Evolutionary conservation across 2,797 vertebrate species (phyloP), one percentile per base, ranked within the genome.

Genomic region (Rhabdophis nuchalis): DNA sequence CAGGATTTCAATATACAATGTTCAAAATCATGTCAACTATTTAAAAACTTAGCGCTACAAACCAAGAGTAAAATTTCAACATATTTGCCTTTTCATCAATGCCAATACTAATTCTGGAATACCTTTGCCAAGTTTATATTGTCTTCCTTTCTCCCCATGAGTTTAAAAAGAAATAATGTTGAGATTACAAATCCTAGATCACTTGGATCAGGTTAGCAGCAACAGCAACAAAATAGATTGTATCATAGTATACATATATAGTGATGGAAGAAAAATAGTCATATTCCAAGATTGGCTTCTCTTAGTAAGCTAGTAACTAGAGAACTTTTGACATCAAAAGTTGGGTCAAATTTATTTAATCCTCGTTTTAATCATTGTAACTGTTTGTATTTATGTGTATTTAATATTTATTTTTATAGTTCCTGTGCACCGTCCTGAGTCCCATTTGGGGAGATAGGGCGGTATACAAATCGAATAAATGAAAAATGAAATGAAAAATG

Each of bases 201-300:
- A 93, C 93, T 96, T 64, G 1, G 36, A 95, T 91, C 94, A 92
- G 95, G 56, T 93, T 92, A 54, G 77, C 58, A 85, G 64, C 88
- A 89, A 77, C 85, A 89, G 89, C 90, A 54, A 89, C 54, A 87
- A 32, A 36, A 46, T 11, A 54, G 29, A 54, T 77, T 77, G 85
- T 58, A 36, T 60, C 54, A 58, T 68, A 41, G 5, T 58, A 5
- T 85, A 25, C 25, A 58, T 53, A 54, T 14, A 54, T 54, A 85
- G 8, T 46, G 7, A 82, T 18, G 36, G 54, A 41, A 82, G 25
- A 50, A 50, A 60, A 11, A 12, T 41, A 10, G 12, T 5, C 14
- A 32, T 50, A 27, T 16, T 87, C 4, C 9, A 87, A 5, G 14
- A 14, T 54, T 58, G 56, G 13, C 25, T 32, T 68, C 13, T 36